Evolutionary conservation across 1,140 invertebrate species (phyloP), one percentile per base, ranked within the genome.

Genomic region (Drosophila erecta): DNA sequence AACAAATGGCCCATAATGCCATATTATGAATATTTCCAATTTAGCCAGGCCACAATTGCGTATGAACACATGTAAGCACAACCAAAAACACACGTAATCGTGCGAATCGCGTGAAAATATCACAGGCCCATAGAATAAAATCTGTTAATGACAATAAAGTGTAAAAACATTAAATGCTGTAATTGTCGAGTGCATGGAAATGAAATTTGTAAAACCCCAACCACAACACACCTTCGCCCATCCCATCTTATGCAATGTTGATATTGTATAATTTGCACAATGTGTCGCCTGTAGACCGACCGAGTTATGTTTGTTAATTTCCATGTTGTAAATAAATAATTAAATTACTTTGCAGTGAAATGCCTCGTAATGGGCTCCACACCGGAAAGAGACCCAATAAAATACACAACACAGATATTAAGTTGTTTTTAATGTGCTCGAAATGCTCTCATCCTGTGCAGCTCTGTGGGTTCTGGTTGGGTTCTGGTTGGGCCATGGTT

Each of bases 281-380:
- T 59, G 56, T 66, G 60, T 76, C 30, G 72, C 73, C 53, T 47
- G 51, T 58, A 20, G 27, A 47, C 17, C 66, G 17, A 17, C 47
- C 40, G 47, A 15, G 47, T 60, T 54, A 60, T 69, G 74, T 76
- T 77, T 77, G 70, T 77, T 78, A 83, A 75, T 74, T 74, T 81
- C 47, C 80, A 65, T 83, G 69, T 78, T 77, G 74, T 83, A 78
- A 78, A 73, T 83, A 78, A 81, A 78, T 81, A 56, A 83, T 78
- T 51, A 81, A 81, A 78, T 78, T 83, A 75, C 79, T 74, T 69
- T 50, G 66, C 61, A 33, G 37, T 20, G 37, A 30, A 33, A 56
- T 67, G 38, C 46, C 71, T 70, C 55, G 58, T 58, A 55, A 46
- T 41, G 47, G 67, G 50, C 20, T 35, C 40, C 24, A 54, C 49